Evolutionary conservation across 2,113 vertebrate species (phyloP).

Genomic region (Tetrax tetrax): DNA sequence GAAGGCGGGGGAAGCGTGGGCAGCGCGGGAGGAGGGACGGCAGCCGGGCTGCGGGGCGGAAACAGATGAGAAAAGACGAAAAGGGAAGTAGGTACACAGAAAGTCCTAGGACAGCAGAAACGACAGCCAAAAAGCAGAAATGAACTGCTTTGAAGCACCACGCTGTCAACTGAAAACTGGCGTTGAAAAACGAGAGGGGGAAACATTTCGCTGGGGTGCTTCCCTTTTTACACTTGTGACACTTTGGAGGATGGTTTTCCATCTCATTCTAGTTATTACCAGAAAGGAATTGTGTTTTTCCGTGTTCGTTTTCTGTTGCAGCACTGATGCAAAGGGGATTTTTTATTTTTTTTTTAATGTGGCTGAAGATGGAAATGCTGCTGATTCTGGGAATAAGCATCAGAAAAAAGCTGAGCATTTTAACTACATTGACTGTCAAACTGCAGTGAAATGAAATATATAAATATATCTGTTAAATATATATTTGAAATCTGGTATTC

Average conservation of each 20-base stretch:
- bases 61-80: conserved; percentile 16
- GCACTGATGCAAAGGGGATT: neutral
- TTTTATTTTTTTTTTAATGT: neutral
- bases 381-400: neutral
- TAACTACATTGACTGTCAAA: neutral
- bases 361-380: neutral
- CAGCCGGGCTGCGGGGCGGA: neutral
- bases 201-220: neutral
- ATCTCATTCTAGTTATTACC: neutral
- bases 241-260: neutral
- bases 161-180: neutral
- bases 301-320: neutral
- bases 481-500: neutral
- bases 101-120: conserved; percentile 3
- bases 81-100: conserved; percentile 5
- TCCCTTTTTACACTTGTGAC: neutral
- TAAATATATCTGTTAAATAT: neutral
- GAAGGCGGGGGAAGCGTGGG: neutral
- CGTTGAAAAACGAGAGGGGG: neutral
- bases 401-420: neutral
- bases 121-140: conserved; percentile 7
- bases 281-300: neutral
- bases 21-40: neutral
- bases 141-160: neutral
- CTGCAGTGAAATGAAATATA: neutral